Evolutionary conservation across 1,140 invertebrate species (phyloP), one percentile per base, ranked within the genome.

Genomic region (Pogonognathellus flavescens): DNA sequence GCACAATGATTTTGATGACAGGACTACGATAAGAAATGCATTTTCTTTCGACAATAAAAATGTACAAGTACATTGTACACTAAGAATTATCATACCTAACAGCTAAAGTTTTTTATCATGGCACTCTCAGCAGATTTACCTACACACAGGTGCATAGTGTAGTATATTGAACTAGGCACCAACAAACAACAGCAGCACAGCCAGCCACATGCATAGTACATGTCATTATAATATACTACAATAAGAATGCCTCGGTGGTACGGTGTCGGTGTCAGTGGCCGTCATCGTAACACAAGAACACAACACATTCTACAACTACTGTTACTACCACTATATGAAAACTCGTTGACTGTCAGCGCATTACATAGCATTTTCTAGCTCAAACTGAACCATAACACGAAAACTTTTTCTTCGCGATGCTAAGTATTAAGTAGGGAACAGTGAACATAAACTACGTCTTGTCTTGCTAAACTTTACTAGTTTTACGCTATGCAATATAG

Each of bases 1-100:
- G 25, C 7, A 76, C 49, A 76, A 76, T 18, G 41, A 50, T 76
- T 76, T 76, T 50, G 70, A 76, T 76, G 70, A 76, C 70, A 76
- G 70, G 25, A 50, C 25, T 76, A 13, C 20, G 62, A 66, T 66
- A 66, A 66, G 62, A 20, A 22, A 66, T 66, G 62, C 62, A 66
- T 66, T 66, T 25, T 66, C 62, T 25, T 25, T 25, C 25, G 11
- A 6, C 62, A 66, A 66, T 66, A 41, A 41, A 41, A 41, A 41
- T 41, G 31, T 3, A 41, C 31, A 41, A 41, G 31, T 41, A 41
- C 31, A 41, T 6, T 41, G 31, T 6, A 41, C 31, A 41, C 31
- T 41, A 41, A 1, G 31, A 41, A 41, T 41, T 41, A 41, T 41
- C 31, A 41, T 41, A 41, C 31, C 31, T 41, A 41, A 41, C 31